These are phyloP conservation scores for Achroia grisella DNA, from an alignment of 1,140 invertebrate genomes.

Conservation along the genomic window DNA sequence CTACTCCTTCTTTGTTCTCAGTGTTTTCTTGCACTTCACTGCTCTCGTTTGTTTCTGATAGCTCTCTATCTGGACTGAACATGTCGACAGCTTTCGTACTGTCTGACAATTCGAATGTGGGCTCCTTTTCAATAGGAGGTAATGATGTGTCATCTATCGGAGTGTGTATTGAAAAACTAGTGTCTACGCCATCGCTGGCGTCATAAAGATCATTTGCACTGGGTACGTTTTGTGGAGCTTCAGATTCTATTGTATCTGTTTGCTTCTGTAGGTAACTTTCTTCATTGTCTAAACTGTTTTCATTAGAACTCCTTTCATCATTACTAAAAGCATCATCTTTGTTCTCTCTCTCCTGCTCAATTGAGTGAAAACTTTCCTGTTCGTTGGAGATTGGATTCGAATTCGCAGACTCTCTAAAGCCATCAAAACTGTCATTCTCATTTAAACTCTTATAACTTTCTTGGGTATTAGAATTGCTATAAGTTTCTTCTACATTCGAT, in stretches of 20 bases:
- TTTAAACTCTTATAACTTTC: no score
- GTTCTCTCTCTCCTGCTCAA: neutral
- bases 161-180: conserved; percentile 25
- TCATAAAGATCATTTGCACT: conserved; percentile 36
- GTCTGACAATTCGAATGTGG: conserved; percentile 3
- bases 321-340: neutral
- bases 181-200: conserved; percentile 36
- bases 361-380: neutral
- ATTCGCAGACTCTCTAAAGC: no score
- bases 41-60: neutral
- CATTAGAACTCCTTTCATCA: neutral
- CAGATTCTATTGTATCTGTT: neutral
- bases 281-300: neutral
- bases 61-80: conserved; percentile 19
- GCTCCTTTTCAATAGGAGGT: conserved; percentile 7
- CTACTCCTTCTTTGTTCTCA: conserved; percentile 23
- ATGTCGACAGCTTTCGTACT: conserved; percentile 18
- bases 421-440: no score
- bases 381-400: neutral
- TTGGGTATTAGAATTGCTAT: no score
- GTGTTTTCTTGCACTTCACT: conserved; percentile 2
- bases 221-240: neutral
- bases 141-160: conserved; percentile 7
- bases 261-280: neutral
- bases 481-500: no score